Conservation (phyloP, 2,113 vertebrate genomes). For the Catharus minimus region DNA sequence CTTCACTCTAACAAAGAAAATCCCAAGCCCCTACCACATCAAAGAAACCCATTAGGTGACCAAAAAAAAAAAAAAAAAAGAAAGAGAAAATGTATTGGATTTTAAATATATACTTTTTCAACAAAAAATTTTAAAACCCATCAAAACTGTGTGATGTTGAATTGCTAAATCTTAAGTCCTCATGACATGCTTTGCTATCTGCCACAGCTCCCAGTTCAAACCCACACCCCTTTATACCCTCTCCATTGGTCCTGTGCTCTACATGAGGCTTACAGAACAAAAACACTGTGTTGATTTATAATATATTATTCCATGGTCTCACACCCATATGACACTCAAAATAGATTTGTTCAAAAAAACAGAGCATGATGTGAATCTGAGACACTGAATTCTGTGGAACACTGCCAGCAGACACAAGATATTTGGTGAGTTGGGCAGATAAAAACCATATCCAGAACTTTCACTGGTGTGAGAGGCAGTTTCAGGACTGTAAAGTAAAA, state of each 20-base stretch:
- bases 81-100: not conserved
- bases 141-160: not conserved
- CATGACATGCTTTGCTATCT: not conserved
- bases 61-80: not conserved
- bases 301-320: not conserved
- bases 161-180: not conserved
- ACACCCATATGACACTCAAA: not conserved
- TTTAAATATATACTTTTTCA: not conserved
- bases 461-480: not conserved
- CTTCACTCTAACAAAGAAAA: not conserved
- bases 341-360: not conserved
- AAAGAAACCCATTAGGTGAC: not conserved
- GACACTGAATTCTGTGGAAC: not conserved
- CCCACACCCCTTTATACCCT: not conserved
- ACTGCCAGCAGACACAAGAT: not conserved
- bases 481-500: not conserved
- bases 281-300: not conserved
- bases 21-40: not conserved
- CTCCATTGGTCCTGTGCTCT: not conserved
- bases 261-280: not conserved
- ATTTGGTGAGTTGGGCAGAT: not conserved
- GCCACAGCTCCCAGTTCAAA: not conserved
- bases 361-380: not conserved
- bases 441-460: not conserved
- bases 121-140: fast-evolving